Evolutionary conservation across 2,797 vertebrate species (phyloP).

Genomic region (Rhadinocentrus ornatus): DNA sequence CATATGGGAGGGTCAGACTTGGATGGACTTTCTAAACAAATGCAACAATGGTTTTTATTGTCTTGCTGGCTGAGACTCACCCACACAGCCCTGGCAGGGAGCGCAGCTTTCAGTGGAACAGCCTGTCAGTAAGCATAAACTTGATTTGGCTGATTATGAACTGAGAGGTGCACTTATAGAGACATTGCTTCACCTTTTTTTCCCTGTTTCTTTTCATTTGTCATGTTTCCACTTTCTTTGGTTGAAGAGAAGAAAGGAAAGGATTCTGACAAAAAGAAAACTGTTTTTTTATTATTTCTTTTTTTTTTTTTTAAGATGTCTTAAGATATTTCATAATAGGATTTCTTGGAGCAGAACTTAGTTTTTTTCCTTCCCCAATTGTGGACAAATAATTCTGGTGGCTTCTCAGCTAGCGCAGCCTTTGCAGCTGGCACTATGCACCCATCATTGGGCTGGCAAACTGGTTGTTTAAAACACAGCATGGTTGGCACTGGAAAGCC

Average conservation of each 20-base stretch:
- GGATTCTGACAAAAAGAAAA: constrained; percentile 42
- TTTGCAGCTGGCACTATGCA: constrained; percentile 67
- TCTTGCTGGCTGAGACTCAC: constrained; percentile 59
- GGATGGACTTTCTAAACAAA: constrained; percentile 72
- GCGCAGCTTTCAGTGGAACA: constrained; percentile 51
- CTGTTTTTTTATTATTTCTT: constrained; percentile 26
- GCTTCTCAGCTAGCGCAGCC: constrained; percentile 52
- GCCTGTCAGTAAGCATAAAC: constrained; percentile 66
- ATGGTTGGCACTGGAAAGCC: constrained; percentile 69
- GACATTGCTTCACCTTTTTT: constrained; percentile 47
- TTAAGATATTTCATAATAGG: constrained; percentile 48
- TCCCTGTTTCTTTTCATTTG: constrained; percentile 28
- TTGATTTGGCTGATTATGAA: constrained; percentile 69
- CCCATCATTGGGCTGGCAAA: constrained; percentile 67
- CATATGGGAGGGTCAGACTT: constrained; percentile 55
- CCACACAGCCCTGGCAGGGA: constrained; percentile 68
- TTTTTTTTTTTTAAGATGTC: constrained; percentile 21
- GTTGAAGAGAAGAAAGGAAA: constrained; percentile 50
- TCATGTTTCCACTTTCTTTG: constrained; percentile 46
- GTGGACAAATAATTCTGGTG: constrained; percentile 72
- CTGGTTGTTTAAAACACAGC: constrained; percentile 62
- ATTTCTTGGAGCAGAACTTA: constrained; percentile 61
- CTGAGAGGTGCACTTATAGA: constrained; percentile 47
- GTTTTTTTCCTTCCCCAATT: constrained; percentile 56
- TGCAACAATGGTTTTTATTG: constrained; percentile 78